Conservation (phyloP, 2,797 vertebrate genomes). For the Peromyscus aztecus region DNA sequence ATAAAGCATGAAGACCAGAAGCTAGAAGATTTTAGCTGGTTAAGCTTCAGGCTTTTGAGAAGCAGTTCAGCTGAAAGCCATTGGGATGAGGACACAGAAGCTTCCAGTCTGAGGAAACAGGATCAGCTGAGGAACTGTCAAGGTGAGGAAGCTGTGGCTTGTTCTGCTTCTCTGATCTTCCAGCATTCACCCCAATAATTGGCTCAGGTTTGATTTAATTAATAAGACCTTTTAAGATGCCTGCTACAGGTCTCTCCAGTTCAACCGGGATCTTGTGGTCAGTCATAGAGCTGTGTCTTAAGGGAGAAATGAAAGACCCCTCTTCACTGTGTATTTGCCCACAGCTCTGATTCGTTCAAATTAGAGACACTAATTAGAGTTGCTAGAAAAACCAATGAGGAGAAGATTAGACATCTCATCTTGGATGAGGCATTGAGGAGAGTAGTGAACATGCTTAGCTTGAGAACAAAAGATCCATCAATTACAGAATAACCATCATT, state of each 20-base stretch:
- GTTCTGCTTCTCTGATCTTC: too few species aligned
- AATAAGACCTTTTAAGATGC: too few species aligned
- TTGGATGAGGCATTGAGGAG: background rate
- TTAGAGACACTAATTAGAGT: slow-evolving; percentile 16
- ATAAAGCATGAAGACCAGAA: too few species aligned
- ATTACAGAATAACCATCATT: background rate
- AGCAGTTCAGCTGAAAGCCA: too few species aligned
- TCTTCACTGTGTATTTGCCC: background rate
- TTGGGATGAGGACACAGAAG: too few species aligned
- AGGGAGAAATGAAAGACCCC: background rate
- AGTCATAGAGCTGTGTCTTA: background rate
- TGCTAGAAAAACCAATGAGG: background rate
- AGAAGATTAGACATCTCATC: background rate
- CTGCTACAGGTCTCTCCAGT: background rate
- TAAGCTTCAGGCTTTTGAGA: too few species aligned
- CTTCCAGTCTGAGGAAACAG: too few species aligned
- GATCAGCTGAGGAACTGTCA: too few species aligned
- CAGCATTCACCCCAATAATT: too few species aligned
- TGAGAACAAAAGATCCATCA: slow-evolving; percentile 39
- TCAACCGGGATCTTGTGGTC: background rate
- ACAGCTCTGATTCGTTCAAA: background rate
- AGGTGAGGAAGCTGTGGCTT: too few species aligned
- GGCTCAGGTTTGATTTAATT: too few species aligned
- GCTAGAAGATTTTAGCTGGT: too few species aligned
- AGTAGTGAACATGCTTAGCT: background rate